Base-by-base conservation (phyloP, 2,888 invertebrate genomes). In the Trachelus stipa region DNA sequence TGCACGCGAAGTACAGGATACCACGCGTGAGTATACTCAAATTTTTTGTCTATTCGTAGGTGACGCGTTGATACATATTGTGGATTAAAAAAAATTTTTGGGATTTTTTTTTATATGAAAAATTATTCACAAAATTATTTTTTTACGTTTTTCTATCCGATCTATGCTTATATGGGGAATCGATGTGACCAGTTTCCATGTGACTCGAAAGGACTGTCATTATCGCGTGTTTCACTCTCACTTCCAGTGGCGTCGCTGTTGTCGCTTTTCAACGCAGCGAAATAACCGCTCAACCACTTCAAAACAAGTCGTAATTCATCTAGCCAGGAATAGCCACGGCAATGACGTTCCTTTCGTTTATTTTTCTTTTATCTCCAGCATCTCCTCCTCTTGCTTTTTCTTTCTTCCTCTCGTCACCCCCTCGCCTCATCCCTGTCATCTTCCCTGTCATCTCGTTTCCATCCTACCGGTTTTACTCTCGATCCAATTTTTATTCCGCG, bases 231-330 rank as follows among this genome's bases (percentile, higher is more conserved):
- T 56, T 56, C 23, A 23, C 56, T 56, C 56, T 56, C 56, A n/a
- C 69, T 40, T 40, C 35, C 30, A 37, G 71, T 71, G 34, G 73
- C 78, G 77, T 79, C 56, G 68, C 74, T 75, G 79, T 79, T 80
- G 77, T 84, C 79, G 79, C 78, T 83, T 84, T 83, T 84, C 78
- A 80, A 78, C 77, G 76, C 79, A 79, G 81, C 80, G 81, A 85
- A 85, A 84, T 82, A 82, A 85, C 84, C 73, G 76, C 75, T 73
- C 81, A 75, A 77, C 80, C 80, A 81, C 82, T 82, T 81, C 74
- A 82, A 84, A 84, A 87, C 84, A 85, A 85, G 85, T 80, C 84
- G 86, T 87, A 86, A 88, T 82, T 88, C 85, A 87, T 84, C 80
- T 82, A 79, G 79, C 81, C 82, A 78, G 77, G 82, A 85, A 86